phyloP scores from a whole-genome alignment of 2,113 vertebrate genomes.

The Anolis sagrei region DNA sequence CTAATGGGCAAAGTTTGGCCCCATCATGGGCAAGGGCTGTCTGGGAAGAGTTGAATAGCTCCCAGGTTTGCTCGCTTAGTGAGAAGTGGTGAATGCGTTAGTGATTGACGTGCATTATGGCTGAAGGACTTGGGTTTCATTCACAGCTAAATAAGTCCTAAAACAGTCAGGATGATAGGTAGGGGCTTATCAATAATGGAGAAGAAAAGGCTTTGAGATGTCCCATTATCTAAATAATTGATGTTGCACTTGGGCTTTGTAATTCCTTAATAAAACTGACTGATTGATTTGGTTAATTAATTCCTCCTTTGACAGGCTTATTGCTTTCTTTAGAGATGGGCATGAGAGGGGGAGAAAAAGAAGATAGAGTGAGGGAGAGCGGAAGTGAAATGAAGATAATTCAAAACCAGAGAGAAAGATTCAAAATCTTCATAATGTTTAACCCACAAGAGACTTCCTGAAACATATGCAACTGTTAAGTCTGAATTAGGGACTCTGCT shows the following conservation, averaged over 20 bases:
- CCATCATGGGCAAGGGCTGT: background rate
- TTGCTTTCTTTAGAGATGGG: conserved; percentile 77
- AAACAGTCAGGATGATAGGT: conserved; percentile 81
- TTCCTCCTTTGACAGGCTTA: conserved; percentile 82
- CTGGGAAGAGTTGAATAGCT: background rate
- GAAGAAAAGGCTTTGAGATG: conserved; percentile 81
- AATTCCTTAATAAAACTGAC: conserved; percentile 87
- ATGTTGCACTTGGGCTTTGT: conserved; percentile 84
- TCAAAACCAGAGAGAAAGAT: conserved; percentile 68
- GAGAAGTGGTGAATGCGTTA: conserved; percentile 6
- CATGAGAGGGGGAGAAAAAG: background rate
- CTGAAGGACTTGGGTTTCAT: conserved; percentile 78
- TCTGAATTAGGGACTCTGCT: conserved; percentile 8
- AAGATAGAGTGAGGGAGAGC: background rate
- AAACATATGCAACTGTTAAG: conserved; percentile 50
- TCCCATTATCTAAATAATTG: conserved; percentile 87
- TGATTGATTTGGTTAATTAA: conserved; percentile 88
- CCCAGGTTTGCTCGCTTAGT: too few species aligned
- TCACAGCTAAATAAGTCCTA: conserved; percentile 79
- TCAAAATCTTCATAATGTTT: conserved; percentile 77
- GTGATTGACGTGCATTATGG: conserved; percentile 72
- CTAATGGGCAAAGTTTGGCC: too few species aligned
- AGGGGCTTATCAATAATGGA: conserved; percentile 83
- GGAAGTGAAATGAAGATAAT: conserved; percentile 45
- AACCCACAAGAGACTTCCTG: conserved; percentile 51